Evolutionary conservation across 2,113 vertebrate genomes (phyloP).

Genomic region (Glaucidium brasilianum): DNA sequence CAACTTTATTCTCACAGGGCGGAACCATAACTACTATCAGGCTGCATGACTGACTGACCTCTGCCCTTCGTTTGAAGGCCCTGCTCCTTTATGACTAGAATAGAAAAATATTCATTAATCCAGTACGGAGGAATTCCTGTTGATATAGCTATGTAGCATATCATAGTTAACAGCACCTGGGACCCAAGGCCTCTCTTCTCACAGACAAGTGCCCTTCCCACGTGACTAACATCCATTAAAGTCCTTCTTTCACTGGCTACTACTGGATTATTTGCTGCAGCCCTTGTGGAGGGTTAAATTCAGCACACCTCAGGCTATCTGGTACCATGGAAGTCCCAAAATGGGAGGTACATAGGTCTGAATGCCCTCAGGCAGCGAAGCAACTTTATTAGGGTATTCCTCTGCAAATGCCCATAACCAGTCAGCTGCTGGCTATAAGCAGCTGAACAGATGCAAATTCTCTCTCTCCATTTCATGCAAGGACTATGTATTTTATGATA

Average conservation of each 20-base stretch:
- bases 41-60: not conserved
- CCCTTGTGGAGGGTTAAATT: not conserved
- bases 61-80: not conserved
- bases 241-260: not conserved
- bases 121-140: not conserved
- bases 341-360: not conserved
- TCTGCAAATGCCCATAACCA: not conserved
- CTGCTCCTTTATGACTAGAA: not conserved
- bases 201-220: not conserved
- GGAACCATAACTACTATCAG: not conserved
- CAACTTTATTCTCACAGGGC: not conserved
- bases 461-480: not conserved
- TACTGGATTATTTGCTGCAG: not conserved
- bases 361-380: not conserved
- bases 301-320: not conserved
- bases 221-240: not conserved
- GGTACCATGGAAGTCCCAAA: not conserved
- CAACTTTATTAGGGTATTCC: not conserved
- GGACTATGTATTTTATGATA: not conserved
- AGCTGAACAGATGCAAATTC: not conserved
- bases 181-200: not conserved
- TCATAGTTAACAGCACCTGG: not conserved
- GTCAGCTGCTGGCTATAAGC: not conserved
- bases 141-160: not conserved
- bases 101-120: not conserved